Evolutionary conservation across 2,888 invertebrate genomes (phyloP).

Genomic region (Dryobota labecula): DNA sequence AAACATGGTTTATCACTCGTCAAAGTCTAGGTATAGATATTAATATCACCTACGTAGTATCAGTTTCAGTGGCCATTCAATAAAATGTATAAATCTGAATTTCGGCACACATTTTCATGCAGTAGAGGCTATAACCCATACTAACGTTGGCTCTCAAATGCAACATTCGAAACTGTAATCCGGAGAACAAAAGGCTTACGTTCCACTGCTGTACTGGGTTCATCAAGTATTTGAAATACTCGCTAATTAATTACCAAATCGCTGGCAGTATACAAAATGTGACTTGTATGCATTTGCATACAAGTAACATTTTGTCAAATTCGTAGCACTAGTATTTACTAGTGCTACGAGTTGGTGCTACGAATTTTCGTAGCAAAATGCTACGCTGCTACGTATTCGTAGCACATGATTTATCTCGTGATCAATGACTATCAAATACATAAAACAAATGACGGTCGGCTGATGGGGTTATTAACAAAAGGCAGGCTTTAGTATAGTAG

Average conservation of each 20-base stretch:
- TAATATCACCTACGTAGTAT: neutral
- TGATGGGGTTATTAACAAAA: neutral
- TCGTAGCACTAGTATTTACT: no score
- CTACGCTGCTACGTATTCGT: constrained; percentile 35
- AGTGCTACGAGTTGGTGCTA: constrained; percentile 24
- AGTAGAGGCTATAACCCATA: neutral
- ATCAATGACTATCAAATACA: neutral
- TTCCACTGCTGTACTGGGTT: neutral
- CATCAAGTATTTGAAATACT: constrained; percentile 34
- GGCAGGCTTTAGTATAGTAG: neutral
- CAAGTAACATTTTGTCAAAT: no score
- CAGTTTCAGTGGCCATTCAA: neutral
- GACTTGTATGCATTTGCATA: neutral
- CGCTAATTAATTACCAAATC: constrained; percentile 24
- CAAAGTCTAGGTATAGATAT: neutral
- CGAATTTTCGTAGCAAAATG: constrained; percentile 9
- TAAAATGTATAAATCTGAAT: constrained; percentile 18
- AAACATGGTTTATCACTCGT: neutral
- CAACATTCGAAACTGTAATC: constrained; percentile 30
- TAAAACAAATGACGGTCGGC: neutral
- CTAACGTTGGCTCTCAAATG: constrained; percentile 28
- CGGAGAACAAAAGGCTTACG: constrained; percentile 33
- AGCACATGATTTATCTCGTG: neutral
- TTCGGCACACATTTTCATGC: constrained; percentile 12
- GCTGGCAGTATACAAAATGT: neutral